Evolutionary conservation across 2,113 vertebrate species (phyloP).

Genomic region (Takifugu flavidus): DNA sequence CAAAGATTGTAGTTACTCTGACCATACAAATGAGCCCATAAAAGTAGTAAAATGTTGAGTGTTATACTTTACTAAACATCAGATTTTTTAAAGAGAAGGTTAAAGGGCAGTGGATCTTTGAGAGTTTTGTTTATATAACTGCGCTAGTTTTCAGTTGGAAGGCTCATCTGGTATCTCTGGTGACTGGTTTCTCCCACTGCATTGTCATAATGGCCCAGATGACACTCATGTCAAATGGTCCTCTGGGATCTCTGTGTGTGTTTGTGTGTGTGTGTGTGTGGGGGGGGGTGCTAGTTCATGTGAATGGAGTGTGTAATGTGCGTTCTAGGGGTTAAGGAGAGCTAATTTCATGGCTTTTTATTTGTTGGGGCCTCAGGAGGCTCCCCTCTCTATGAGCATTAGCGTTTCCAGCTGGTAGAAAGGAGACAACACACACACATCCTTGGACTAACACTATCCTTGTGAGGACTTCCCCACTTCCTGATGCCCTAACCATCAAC

Average conservation of each 20-base stretch:
- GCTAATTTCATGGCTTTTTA: slow-evolving; percentile 78
- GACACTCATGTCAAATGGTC: slow-evolving; percentile 61
- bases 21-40: no score
- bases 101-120: no score
- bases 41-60: no score
- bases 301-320: not conserved
- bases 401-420: slow-evolving; percentile 72
- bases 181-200: slow-evolving; percentile 56
- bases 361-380: slow-evolving; percentile 68
- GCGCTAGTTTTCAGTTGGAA: slow-evolving; percentile 2
- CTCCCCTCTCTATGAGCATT: slow-evolving; percentile 60
- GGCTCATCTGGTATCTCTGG: slow-evolving; percentile 60
- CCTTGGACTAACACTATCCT: not conserved
- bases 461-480: not conserved
- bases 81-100: no score
- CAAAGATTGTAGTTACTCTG: no score
- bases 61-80: no score
- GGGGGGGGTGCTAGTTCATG: not conserved
- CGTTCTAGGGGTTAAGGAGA: slow-evolving; percentile 65
- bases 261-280: slow-evolving; percentile 18
- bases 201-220: slow-evolving; percentile 55
- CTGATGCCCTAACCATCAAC: no score
- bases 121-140: not conserved
- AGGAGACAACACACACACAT: slow-evolving; percentile 29
- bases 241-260: slow-evolving; percentile 30